Evolutionary conservation across 1,140 invertebrate genomes (phyloP).

Genomic region (Onthophagus taurus): DNA sequence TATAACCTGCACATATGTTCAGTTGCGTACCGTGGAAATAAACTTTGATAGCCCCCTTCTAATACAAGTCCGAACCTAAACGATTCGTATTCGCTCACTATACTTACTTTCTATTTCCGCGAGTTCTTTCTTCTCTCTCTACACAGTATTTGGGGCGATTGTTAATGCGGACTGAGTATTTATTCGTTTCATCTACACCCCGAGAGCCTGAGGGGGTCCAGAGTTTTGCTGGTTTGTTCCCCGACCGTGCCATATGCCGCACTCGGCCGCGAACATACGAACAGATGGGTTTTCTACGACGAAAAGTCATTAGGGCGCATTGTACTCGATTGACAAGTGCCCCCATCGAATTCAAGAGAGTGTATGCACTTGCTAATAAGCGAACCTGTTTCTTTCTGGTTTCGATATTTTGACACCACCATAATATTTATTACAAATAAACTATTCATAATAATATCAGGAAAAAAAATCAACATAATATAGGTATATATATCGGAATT

Average conservation of each 20-base stretch:
- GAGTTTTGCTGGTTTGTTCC: slow-evolving; percentile 15
- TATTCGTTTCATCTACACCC: slow-evolving; percentile 34
- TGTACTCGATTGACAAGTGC: slow-evolving; percentile 34
- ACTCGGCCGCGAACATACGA: slow-evolving; percentile 36
- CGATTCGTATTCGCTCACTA: too few relatives aligned
- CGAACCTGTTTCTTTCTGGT: too few relatives aligned
- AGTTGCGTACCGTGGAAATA: slow-evolving; percentile 26
- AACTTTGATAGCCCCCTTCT: slow-evolving; percentile 27
- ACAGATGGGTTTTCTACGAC: slow-evolving; percentile 36
- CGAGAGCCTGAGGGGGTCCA: slow-evolving; percentile 14
- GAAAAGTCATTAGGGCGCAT: slow-evolving; percentile 39
- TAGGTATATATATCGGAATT: too few relatives aligned
- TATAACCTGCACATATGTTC: slow-evolving; percentile 40
- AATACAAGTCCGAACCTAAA: not conserved
- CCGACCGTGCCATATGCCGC: slow-evolving; percentile 35
- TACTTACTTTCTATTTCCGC: slow-evolving; percentile 6
- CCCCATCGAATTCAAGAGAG: too few relatives aligned
- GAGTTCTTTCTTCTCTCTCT: slow-evolving; percentile 14
- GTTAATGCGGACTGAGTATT: slow-evolving; percentile 34
- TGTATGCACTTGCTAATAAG: too few relatives aligned
- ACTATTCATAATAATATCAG: too few relatives aligned
- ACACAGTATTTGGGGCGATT: slow-evolving; percentile 22
- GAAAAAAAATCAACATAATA: too few relatives aligned
- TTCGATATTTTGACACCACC: too few relatives aligned
- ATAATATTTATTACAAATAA: too few relatives aligned